These are phyloP conservation scores for Pristiophorus japonicus DNA, from an alignment of 2,113 vertebrate species.

Conservation along the genomic window DNA sequence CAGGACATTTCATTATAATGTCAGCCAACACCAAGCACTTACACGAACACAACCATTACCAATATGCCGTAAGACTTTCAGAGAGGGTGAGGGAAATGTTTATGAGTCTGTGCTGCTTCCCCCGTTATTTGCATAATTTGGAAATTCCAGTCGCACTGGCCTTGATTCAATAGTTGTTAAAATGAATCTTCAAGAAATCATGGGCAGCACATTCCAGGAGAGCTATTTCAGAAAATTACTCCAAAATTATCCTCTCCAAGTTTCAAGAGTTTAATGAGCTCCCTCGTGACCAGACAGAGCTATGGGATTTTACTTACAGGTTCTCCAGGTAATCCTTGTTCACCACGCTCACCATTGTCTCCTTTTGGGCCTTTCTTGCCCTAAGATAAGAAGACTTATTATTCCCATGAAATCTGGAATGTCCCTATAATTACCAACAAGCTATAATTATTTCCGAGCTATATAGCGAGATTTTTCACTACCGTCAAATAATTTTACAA, in stretches of 20 bases:
- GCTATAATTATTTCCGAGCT: background rate
- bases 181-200: background rate
- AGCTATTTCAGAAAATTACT: background rate
- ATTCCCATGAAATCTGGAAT: background rate
- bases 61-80: background rate
- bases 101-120: background rate
- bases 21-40: background rate
- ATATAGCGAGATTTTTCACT: background rate
- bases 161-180: background rate
- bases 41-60: background rate
- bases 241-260: background rate
- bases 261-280: background rate
- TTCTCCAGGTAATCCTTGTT: conserved; percentile 39
- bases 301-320: conserved; percentile 34
- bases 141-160: background rate
- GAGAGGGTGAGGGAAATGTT: background rate
- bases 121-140: background rate
- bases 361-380: conserved; percentile 31
- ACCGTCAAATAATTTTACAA: background rate
- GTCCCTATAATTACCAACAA: conserved; percentile 14
- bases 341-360: background rate
- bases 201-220: background rate
- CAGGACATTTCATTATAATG: background rate
- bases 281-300: background rate
- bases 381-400: background rate